Evolutionary conservation across 2,888 invertebrate genomes (phyloP), one percentile per base, ranked within the genome.

Genomic region (Proisotoma minuta): DNA sequence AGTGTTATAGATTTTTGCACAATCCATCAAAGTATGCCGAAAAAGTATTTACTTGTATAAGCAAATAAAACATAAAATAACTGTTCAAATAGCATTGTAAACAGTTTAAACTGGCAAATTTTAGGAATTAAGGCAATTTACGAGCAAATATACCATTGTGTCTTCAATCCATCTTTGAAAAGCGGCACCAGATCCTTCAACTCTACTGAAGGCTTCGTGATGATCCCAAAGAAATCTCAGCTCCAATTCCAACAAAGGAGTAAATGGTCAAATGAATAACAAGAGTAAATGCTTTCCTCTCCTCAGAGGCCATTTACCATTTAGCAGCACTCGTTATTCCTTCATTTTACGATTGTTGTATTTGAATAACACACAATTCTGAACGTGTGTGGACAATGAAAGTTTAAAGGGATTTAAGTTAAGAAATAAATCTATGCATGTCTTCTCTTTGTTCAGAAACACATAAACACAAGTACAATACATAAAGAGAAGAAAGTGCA

Each of bases 321-420:
- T 54, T 54, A 54, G 34, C 28, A 51, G 3, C 27, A 24, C 27
- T 51, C 27, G 28, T 51, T 51, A 51, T 27, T 50, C 23, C 3
- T 8, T 10, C 23, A 22, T 50, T 12, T 50, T 50, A 22, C 24
- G 20, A 39, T 39, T 54, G 53, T 54, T 54, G 53, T 54, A 54
- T 54, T 54, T 54, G 29, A 54, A 43, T 43, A 43, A 43, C 22
- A 54, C 22, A 29, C 53, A 29, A 29, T 54, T 22, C 39, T 23
- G 18, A 28, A 18, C 53, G 53, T 54, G 53, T 54, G 53, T 54
- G 53, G 53, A 54, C 53, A 54, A 39, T 39, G 22, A 39, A 20
- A 54, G 15, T n/a, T 39, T 39, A 27, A 22, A 39, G 20, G 29
- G 18, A 18, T 28, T 29, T 24, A 22, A 34, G 34, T 54, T 54